Evolutionary conservation across 2,797 vertebrate species (phyloP), one percentile per base, ranked within the genome.

Genomic region (Gambelia wislizenii): DNA sequence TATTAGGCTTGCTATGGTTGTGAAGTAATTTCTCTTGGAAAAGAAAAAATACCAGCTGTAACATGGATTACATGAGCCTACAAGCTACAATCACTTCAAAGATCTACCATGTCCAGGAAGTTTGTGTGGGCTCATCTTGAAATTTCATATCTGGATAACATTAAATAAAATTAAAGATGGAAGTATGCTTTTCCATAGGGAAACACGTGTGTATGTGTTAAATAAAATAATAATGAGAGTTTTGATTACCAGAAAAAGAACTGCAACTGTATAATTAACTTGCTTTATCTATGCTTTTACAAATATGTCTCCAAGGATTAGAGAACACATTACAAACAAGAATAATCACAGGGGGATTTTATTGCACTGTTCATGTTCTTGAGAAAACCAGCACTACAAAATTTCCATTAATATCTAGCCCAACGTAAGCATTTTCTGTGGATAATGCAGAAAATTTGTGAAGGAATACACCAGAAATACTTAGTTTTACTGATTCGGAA

Each of bases 251-350:
- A 75, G 33, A 88, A 47, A 74, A 36, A 36, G 39, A 85, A 82
- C 75, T 56, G 74, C 87, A 56, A 64, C 70, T 69, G 59, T 59
- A 76, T 82, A 76, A 85, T 85, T 91, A 85, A 6, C 52, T 56
- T 69, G 30, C 49, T 74, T 85, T 47, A 61, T 78, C 61, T 59
- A 54, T 81, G 56, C 33, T 86, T 89, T 89, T 86, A 89, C 27
- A 89, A 89, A 75, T 61, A 42, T 44, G 22, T 77, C 84, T 77
- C 84, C 44, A 86, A 89, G 70, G 89, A 86, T 81, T 75, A 86
- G 42, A 89, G 42, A 86, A 30, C 8, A 83, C 54, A n/a, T 39
- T 83, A 67, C 78, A 89, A 89, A 89, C 89, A 84, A 79, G 61
- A 64, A 89, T 5, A 86, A 8, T 18, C 44, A 49, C 79, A 86